Percentiles rank a stretch among this genome's conserved stretches.
Evolutionary conservation across 23 tunicate species (phyloP).

Genomic region (Styela clava): DNA sequence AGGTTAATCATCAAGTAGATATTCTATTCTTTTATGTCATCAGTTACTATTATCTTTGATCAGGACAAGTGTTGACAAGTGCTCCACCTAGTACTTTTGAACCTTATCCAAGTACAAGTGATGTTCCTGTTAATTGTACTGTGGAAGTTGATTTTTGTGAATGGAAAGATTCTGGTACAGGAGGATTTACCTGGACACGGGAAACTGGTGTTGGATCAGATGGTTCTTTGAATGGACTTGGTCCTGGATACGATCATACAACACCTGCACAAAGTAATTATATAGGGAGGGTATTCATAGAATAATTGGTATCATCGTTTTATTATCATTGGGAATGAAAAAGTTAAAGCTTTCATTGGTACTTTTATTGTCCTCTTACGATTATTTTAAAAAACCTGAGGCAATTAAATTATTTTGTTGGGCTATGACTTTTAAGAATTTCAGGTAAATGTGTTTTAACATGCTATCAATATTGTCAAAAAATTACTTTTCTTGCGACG

Average conservation of each 20-base stretch:
- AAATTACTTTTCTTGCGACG: too few species aligned
- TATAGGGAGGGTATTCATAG: neutral
- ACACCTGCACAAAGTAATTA: slow-evolving; percentile 62
- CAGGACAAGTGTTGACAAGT: slow-evolving; percentile 67
- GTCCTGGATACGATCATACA: slow-evolving; percentile 70
- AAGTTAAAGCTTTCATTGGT: too few species aligned
- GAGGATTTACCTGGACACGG: slow-evolving; percentile 39
- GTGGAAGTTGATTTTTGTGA: slow-evolving; percentile 67
- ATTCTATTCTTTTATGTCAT: too few species aligned
- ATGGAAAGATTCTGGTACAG: slow-evolving; percentile 36
- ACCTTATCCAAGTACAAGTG: slow-evolving; percentile 55
- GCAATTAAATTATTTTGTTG: too few species aligned
- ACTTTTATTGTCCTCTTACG: too few species aligned
- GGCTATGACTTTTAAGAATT: too few species aligned
- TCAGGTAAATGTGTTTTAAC: too few species aligned
- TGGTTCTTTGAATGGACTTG: slow-evolving; percentile 41
- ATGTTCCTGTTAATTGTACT: slow-evolving; percentile 65
- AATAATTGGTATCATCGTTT: neutral
- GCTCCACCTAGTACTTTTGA: slow-evolving; percentile 54
- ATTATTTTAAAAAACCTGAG: too few species aligned
- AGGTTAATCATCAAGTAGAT: too few species aligned
- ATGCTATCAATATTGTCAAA: too few species aligned
- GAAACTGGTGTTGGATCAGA: slow-evolving; percentile 56
- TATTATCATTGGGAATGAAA: too few species aligned
- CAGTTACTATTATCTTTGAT: too few species aligned